phyloP scores from a whole-genome alignment of 2,797 vertebrate genomes.

The Sternarchorhynchus goeldii region DNA sequence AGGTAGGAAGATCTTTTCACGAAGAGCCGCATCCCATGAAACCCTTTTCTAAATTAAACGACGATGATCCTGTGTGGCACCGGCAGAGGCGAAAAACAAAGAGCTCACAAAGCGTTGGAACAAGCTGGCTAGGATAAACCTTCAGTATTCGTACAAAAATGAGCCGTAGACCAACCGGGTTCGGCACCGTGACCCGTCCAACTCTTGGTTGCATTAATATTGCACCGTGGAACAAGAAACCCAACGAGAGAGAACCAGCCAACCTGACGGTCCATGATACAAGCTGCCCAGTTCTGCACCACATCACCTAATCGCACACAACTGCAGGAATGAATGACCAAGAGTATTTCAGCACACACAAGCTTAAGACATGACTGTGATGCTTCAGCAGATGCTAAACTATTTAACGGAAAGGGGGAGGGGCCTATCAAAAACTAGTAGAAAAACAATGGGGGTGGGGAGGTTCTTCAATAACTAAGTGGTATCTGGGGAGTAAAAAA shows the following conservation, averaged over 20 bases:
- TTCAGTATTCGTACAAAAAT: neutral
- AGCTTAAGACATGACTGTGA: conserved; percentile 30
- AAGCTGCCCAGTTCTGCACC: conserved; percentile 1
- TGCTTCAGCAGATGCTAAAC: conserved; percentile 35
- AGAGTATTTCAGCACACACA: conserved; percentile 20
- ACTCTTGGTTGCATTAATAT: conserved; percentile 19
- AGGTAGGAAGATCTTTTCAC: neutral
- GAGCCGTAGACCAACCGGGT: conserved; percentile 37
- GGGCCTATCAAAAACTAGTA: conserved; percentile 19
- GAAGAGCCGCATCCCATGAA: neutral
- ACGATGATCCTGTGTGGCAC: conserved; percentile 35
- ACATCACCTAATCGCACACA: conserved; percentile 23
- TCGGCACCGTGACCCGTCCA: conserved; percentile 21
- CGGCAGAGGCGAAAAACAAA: conserved; percentile 46
- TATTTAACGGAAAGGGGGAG: conserved; percentile 8
- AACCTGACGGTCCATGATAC: neutral
- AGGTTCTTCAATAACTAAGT: conserved; percentile 38
- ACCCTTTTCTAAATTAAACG: conserved; percentile 1
- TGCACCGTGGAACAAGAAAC: conserved; percentile 35
- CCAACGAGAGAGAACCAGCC: conserved; percentile 23
- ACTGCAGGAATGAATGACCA: conserved; percentile 47
- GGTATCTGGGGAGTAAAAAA: neutral
- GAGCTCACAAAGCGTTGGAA: conserved; percentile 36
- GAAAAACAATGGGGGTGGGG: conserved; percentile 10
- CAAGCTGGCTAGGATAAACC: neutral